These are phyloP conservation scores for mouse (Mus musculus) DNA, from an alignment of 2,113 vertebrate genomes.

Conservation along the genomic window GRCm39 chr14:91579501-91580000, in stretches of 20 bases:
- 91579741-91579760: background rate
- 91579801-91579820: background rate
- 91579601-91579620: constrained; percentile 16
- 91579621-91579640: background rate
- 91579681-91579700: constrained; percentile 15
- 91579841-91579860: background rate
- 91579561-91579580: constrained; percentile 64
- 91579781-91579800: constrained; percentile 28
- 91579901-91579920: background rate
- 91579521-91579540: constrained; percentile 73
- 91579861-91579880: background rate
- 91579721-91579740: background rate
- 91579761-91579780: background rate
- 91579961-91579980: background rate
- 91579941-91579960: constrained; percentile 1
- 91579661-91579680: background rate
- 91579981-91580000: background rate
- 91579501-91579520: constrained; percentile 66
- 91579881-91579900: background rate
- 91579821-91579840: background rate
- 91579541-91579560: constrained; percentile 82
- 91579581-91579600: constrained; percentile 68
- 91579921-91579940: background rate
- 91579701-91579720: background rate
- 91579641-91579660: background rate